These are phyloP conservation scores for Capreolus pygargus DNA, from an alignment of 2,113 vertebrate genomes.

Conservation along the genomic window DNA sequence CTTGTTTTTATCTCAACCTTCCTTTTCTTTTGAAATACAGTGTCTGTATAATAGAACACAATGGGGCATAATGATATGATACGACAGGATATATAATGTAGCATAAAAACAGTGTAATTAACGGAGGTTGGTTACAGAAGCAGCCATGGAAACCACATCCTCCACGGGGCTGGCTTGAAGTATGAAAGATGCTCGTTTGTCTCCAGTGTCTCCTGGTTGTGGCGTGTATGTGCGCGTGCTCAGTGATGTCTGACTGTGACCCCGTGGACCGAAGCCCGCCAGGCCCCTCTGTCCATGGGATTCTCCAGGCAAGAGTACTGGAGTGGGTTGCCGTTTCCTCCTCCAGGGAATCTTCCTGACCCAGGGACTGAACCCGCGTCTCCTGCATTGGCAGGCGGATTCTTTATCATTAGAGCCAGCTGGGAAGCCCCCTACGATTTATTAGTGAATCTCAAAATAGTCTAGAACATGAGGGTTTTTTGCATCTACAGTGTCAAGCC, in stretches of 20 bases:
- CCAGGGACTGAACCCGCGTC: not conserved
- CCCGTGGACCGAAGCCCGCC: not conserved
- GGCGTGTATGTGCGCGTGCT: not conserved
- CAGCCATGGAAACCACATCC: accelerated
- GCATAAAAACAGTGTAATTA: too few relatives aligned
- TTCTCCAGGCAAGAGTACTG: not conserved
- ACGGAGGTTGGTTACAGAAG: not conserved
- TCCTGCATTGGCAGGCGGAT: not conserved
- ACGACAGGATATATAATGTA: not conserved
- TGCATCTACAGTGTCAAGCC: accelerated
- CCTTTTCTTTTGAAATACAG: not conserved
- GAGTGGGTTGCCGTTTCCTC: not conserved
- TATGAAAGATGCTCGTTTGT: accelerated
- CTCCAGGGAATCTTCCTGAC: not conserved
- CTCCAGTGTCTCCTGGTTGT: accelerated
- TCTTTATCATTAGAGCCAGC: not conserved
- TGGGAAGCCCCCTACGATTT: not conserved
- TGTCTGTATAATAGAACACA: not conserved
- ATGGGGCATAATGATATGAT: accelerated
- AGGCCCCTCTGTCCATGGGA: not conserved
- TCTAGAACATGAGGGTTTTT: not conserved
- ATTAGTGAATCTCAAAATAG: not conserved
- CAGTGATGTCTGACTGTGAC: accelerated
- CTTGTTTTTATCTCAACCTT: not conserved
- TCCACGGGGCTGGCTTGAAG: accelerated